Base-by-base conservation (phyloP, 1,140 invertebrate genomes). In the Andricus grossulariae region DNA sequence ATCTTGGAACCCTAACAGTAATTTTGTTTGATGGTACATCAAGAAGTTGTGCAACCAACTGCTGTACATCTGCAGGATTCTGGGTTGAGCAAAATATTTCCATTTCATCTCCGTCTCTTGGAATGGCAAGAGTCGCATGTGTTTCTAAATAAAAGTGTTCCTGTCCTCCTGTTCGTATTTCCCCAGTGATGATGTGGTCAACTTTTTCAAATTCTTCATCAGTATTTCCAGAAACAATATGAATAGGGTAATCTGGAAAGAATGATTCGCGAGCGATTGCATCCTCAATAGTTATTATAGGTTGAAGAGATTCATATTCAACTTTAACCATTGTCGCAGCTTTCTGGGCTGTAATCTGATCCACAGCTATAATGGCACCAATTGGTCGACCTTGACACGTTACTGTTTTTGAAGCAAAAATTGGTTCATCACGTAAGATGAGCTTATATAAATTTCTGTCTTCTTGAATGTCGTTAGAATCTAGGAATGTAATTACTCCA, bases 111-210 rank as follows among this genome's bases (percentile, higher is more conserved):
- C 96, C 96, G 85, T 94, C 94, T 77, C 94, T 94, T 0, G 97
- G 97, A n/a, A 96, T 90, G 3, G 94, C 97, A 60, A 97, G 91
- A 54, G 93, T 88, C 8, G 93, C 93, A 50, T 98, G 93, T 0
- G 97, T 98, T 92, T 98, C 97, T 78, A 99, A 90, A 91, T 99
- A 99, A 92, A 99, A 99, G 90, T 99, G 98, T 89, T 99, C 97
- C 89, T 99, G 98, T 0, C 97, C 97, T 50, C 97, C 97, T 80
- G 95, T 95, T 81, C 94, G 93, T 60, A 97, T 92, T 87, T 95
- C 93, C 3, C 97, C 96, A 90, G 95, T 94, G 45, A 95, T 80
- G 18, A 94, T 88, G 86, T 94, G 90, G 51, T 94, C 93, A 15
- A 95, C 92, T 73, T 93, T 88, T 55, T 88, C 82, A 80, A 98